Percentiles rank a stretch among this genome's conserved stretches.
These are phyloP conservation scores for Galagoides demidoff DNA, from an alignment of 2,797 vertebrate genomes.

Conservation along the genomic window DNA sequence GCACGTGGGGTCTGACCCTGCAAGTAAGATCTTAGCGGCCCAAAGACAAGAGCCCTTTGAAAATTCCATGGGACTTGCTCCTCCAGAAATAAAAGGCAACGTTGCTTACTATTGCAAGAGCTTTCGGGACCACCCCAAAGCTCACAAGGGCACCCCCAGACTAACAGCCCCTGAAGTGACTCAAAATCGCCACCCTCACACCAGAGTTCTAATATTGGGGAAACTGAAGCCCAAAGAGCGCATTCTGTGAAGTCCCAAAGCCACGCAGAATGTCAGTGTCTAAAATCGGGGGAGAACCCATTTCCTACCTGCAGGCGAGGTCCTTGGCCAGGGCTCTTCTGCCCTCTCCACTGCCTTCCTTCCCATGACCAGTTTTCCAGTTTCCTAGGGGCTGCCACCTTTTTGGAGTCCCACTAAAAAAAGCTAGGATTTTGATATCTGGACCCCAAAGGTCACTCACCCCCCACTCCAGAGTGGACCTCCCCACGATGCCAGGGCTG, in stretches of 20 bases:
- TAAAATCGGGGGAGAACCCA: not conserved
- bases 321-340: not conserved
- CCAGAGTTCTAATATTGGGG: not conserved
- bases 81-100: not conserved
- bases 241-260: not conserved
- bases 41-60: not conserved
- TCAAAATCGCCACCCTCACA: not conserved
- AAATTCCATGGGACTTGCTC: not conserved
- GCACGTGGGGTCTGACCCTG: not conserved
- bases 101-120: not conserved
- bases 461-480: not conserved
- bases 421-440: not conserved
- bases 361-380: not conserved
- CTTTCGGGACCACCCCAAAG: not conserved
- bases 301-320: not conserved
- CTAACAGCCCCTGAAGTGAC: not conserved
- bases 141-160: not conserved
- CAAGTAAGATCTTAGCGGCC: not conserved
- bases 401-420: not conserved
- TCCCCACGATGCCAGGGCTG: not conserved
- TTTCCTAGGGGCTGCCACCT: not conserved
- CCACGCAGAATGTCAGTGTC: not conserved
- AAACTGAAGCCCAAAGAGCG: not conserved
- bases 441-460: too few species aligned
- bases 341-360: not conserved